Percentiles rank a stretch among this genome's conserved stretches.
Evolutionary conservation across 1,140 invertebrate species (phyloP).

Genomic region (Catajapyx aquilonaris): DNA sequence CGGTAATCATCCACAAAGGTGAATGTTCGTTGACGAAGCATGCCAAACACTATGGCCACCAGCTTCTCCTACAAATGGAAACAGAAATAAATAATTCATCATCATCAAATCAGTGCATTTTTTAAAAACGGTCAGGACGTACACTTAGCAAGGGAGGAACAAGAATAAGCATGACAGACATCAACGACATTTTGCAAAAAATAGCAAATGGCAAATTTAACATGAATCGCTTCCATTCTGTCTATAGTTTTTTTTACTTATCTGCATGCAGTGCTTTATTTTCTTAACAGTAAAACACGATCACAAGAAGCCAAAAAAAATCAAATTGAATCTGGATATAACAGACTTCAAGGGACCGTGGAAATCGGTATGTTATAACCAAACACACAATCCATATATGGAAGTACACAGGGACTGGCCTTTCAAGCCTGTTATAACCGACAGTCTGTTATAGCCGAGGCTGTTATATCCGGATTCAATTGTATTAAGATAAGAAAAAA

Average conservation of each 20-base stretch:
- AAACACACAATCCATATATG: not conserved
- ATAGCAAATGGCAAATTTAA: not conserved
- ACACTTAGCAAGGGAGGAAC: not conserved
- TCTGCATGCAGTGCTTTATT: too few relatives aligned
- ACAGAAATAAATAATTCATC: conserved; percentile 9
- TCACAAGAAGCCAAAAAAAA: not conserved
- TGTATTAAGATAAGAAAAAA: not conserved
- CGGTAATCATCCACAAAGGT: conserved; percentile 73
- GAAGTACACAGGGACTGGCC: conserved; percentile 2
- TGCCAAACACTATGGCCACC: conserved; percentile 67
- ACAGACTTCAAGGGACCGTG: too few relatives aligned
- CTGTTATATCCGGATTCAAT: too few relatives aligned
- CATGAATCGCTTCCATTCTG: too few relatives aligned
- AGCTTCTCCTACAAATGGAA: conserved; percentile 68
- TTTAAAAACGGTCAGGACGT: not conserved
- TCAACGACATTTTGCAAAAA: conserved; percentile 12
- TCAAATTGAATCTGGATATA: not conserved
- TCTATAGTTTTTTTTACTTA: not conserved
- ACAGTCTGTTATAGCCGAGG: too few relatives aligned
- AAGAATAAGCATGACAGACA: conserved; percentile 4
- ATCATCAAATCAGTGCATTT: not conserved
- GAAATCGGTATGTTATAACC: not conserved
- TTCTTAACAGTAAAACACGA: not conserved
- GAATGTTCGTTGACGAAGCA: conserved; percentile 63
- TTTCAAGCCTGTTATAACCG: too few relatives aligned